Evolutionary conservation across 2,888 invertebrate genomes (phyloP).

Genomic region (Cyclophora albipunctata): DNA sequence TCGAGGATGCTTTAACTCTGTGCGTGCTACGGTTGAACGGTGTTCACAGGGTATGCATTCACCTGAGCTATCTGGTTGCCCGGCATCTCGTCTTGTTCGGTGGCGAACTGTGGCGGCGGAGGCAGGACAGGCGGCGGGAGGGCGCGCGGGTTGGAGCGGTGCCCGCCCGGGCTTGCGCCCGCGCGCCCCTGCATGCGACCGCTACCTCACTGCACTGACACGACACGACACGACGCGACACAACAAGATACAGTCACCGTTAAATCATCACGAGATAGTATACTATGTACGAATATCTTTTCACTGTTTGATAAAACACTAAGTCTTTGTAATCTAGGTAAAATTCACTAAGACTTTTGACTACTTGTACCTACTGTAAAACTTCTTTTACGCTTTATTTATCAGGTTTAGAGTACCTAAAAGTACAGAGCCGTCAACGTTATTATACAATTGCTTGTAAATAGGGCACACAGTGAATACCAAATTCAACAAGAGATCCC

Average conservation of each 20-base stretch:
- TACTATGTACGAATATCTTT: background rate
- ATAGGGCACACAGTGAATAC: no score
- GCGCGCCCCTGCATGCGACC: conserved; percentile 71
- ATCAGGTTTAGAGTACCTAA: no score
- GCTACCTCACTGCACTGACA: conserved; percentile 50
- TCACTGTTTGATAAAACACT: no score
- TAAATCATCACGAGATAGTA: background rate
- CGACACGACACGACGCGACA: conserved; percentile 28
- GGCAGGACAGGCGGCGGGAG: conserved; percentile 64
- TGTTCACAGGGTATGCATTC: conserved; percentile 2
- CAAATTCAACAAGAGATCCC: no score
- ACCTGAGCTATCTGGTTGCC: conserved; percentile 72
- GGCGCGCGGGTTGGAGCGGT: conserved; percentile 69
- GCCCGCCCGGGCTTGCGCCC: conserved; percentile 68
- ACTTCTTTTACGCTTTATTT: no score
- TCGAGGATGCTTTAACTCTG: no score
- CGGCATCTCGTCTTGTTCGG: conserved; percentile 67
- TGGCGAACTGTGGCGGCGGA: conserved; percentile 66
- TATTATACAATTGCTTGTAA: no score
- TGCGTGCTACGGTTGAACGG: no score
- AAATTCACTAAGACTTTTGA: no score
- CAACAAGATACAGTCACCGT: conserved; percentile 16
- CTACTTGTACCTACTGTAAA: no score
- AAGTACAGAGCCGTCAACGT: no score
- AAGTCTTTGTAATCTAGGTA: no score